These are phyloP conservation scores for Marmota flaviventris DNA, from an alignment of 2,113 vertebrate species.

Conservation along the genomic window DNA sequence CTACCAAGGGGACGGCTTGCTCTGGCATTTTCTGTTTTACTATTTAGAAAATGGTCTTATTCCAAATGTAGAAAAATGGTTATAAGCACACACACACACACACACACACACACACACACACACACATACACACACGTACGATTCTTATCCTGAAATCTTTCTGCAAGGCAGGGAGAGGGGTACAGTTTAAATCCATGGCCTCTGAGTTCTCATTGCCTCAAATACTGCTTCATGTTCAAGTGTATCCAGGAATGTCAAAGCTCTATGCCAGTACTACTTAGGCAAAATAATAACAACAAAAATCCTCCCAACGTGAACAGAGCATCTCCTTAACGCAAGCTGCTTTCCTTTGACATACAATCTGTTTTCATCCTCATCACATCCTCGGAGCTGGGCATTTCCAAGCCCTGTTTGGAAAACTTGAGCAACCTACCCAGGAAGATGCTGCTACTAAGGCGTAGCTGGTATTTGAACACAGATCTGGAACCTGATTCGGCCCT, in stretches of 20 bases:
- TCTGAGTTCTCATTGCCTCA: not conserved
- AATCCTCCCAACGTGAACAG: not conserved
- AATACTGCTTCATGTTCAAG: not conserved
- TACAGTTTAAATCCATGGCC: not conserved
- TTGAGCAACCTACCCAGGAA: not conserved
- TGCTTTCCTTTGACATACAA: not conserved
- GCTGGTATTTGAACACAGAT: not conserved
- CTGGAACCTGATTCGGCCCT: not conserved
- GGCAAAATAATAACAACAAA: not conserved
- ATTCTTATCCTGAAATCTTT: not conserved
- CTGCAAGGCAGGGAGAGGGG: not conserved
- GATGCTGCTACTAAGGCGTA: no score
- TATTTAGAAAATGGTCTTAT: not conserved
- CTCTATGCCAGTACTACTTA: not conserved
- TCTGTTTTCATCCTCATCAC: not conserved
- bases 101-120: not conserved
- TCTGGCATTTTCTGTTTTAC: not conserved
- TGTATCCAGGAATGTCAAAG: not conserved
- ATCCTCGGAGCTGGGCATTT: not conserved
- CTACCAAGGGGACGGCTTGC: not conserved
- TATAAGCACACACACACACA: not conserved
- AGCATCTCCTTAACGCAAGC: not conserved
- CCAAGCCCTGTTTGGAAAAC: not conserved
- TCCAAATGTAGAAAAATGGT: slow-evolving; percentile 22
- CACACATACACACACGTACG: no score